Percentiles rank a stretch among this genome's conserved stretches.
phyloP scores from a whole-genome alignment of 2,888 invertebrate species.

The Cloeon dipterum region DNA sequence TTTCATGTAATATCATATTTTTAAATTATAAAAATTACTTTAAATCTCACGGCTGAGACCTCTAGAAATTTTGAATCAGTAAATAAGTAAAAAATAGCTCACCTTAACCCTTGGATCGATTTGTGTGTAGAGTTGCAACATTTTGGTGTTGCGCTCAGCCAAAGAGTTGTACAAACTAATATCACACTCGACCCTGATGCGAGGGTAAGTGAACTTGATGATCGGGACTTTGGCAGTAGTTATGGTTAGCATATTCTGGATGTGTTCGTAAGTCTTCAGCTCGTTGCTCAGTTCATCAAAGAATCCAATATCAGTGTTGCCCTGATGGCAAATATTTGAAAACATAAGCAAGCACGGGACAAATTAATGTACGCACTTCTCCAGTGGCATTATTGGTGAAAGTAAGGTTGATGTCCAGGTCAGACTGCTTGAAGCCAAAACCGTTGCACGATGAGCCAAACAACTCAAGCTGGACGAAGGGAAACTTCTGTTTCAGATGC shows the following conservation, averaged over 20 bases:
- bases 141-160: constrained; percentile 26
- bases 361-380: constrained; percentile 13
- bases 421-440: constrained; percentile 27
- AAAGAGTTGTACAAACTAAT: constrained; percentile 32
- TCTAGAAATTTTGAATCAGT: too few species aligned
- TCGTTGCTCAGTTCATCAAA: constrained; percentile 18
- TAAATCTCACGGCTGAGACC: too few species aligned
- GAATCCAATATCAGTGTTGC: constrained; percentile 14
- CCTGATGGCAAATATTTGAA: constrained; percentile 10
- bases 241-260: constrained; percentile 22
- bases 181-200: constrained; percentile 25
- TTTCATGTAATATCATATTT: too few species aligned
- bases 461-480: constrained; percentile 20
- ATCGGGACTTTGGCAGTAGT: constrained; percentile 34
- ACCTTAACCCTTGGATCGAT: constrained; percentile 25
- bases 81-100: too few species aligned
- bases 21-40: too few species aligned
- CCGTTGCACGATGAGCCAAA: constrained; percentile 35
- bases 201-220: constrained; percentile 25
- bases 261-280: constrained; percentile 14
- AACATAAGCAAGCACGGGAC: constrained; percentile 2
- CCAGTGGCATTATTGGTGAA: constrained; percentile 17
- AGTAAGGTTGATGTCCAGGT: constrained; percentile 31
- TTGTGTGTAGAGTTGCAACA: constrained; percentile 23
- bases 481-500: constrained; percentile 14